Evolutionary conservation across 2,888 invertebrate species (phyloP), one percentile per base, ranked within the genome.

Genomic region (Platycheirus rosarum): DNA sequence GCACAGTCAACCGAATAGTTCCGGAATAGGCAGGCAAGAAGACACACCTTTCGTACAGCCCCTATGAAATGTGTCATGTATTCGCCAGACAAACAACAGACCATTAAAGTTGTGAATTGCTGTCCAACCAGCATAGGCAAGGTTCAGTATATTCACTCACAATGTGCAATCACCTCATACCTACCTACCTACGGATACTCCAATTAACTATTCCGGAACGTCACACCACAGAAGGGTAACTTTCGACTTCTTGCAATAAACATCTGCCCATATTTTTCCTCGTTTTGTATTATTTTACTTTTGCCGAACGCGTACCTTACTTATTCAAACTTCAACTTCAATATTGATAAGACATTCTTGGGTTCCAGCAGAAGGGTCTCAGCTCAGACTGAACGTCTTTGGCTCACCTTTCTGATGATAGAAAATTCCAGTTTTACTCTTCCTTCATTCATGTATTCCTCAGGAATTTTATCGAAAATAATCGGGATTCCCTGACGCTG

Each of bases 31-130:
- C 55, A 35, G 44, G 18, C 60, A 46, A 55, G 49, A 20, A 71
- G 80, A 66, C 80, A 82, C 80, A 82, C 80, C 80, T 82, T 71
- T 82, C 53, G 23, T 51, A 42, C 62, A 70, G 48, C 80, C 80
- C 80, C 76, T 82, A 82, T 71, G 11, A 2, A n/a, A 16, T 40
- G 32, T 11, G 16, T 62, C 42, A 23, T 16, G 18, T 18, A n/a
- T 37, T 20, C 4, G 4, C 13, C 23, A 60, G 11, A 20, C 18
- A n/a, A 62, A 29, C 40, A 42, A 71, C 23, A 57, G 8, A 57
- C 40, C 40, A 40, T 60, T 42, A n/a, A 32, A 57, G 13, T 60
- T 16, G 35, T 29, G 51, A 53, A 55, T 26, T 13, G 32, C 57
- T 23, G 32, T 23, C 48, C 55, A 66, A 66, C 76, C 80, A 76